A percentile compares a stretch with the other conserved stretches of the same genome.
Evolutionary conservation across 2,113 vertebrate genomes (phyloP).

Genomic region (Neotragus pygmaeus): DNA sequence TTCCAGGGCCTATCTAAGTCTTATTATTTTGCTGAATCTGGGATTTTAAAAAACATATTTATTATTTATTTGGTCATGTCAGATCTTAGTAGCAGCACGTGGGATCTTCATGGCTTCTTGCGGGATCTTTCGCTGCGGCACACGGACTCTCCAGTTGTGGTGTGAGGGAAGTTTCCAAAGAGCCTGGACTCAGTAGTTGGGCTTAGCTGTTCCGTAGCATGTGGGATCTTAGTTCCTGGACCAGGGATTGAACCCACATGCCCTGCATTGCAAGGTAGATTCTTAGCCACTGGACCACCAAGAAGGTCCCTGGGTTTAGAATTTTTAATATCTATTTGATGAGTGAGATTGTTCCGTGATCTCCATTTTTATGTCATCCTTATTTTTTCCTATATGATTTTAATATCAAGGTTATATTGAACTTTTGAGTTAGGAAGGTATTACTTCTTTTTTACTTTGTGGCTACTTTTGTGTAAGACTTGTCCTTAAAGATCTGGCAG

Average conservation of each 20-base stretch:
- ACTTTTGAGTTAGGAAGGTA: not conserved
- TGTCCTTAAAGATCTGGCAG: not conserved
- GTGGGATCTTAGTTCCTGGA: not conserved
- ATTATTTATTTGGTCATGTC: not conserved
- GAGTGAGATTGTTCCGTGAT: not conserved
- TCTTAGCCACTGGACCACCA: not conserved
- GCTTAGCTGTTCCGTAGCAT: not conserved
- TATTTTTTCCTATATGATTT: not conserved
- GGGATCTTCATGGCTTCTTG: not conserved
- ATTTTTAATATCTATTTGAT: not conserved
- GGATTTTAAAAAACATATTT: not conserved
- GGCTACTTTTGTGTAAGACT: not conserved
- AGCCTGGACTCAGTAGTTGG: not conserved
- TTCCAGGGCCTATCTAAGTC: not conserved
- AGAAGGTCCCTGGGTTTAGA: not conserved
- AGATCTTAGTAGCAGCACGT: not conserved
- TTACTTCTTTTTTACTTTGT: not conserved
- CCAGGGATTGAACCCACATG: not conserved
- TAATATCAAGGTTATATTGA: not conserved
- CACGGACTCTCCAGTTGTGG: not conserved
- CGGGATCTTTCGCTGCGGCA: accelerated
- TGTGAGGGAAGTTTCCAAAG: not conserved
- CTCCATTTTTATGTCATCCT: not conserved
- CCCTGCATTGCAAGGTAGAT: not conserved
- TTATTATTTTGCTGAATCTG: not conserved